phyloP scores from a whole-genome alignment of 2,888 invertebrate species.

The Phoenoteleia sp. region DNA sequence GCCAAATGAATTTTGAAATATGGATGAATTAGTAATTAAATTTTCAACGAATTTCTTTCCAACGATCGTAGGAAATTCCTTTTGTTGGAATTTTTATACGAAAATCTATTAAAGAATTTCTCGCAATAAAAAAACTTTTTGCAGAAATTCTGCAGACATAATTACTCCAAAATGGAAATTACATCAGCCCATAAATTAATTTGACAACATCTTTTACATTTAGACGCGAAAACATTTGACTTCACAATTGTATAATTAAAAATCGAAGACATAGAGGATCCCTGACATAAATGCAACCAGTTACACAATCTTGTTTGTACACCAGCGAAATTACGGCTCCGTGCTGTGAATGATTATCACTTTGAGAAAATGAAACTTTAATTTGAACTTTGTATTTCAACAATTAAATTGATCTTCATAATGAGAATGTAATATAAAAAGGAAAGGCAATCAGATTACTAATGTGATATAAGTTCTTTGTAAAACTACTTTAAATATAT shows the following conservation, averaged over 20 bases:
- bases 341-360: conserved; percentile 49
- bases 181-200: neutral
- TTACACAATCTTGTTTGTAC: conserved; percentile 52
- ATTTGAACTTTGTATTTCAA: neutral
- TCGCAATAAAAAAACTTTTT: no score
- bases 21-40: conserved; percentile 16
- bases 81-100: no score
- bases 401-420: neutral
- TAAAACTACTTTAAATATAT: no score
- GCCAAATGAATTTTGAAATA: no score
- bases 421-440: no score
- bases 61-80: no score
- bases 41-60: no score
- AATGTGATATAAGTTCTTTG: no score
- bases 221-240: neutral
- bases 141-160: neutral
- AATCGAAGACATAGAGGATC: conserved; percentile 45
- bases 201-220: neutral
- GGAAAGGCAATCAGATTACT: no score
- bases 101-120: no score
- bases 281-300: conserved; percentile 44
- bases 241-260: conserved; percentile 35
- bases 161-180: no score
- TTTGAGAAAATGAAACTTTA: conserved; percentile 22
- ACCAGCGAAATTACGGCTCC: conserved; percentile 37